Evolutionary conservation across 2,113 vertebrate genomes (phyloP).

Genomic region (Myotis lucifugus): DNA sequence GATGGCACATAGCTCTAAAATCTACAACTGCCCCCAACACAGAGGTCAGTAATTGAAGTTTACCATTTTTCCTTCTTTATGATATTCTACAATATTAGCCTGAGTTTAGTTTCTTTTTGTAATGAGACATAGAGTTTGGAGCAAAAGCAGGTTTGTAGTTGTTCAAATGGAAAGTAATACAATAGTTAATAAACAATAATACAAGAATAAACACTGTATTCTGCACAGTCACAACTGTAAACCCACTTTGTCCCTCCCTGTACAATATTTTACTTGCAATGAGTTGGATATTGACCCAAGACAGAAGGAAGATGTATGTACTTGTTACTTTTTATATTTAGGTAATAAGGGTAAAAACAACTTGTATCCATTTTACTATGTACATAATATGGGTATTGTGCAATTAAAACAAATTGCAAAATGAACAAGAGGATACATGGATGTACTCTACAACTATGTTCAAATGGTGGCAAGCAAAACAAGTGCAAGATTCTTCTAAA

Average conservation of each 20-base stretch:
- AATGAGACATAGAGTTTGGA: not conserved
- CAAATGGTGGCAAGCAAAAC: not conserved
- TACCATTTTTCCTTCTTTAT: not conserved
- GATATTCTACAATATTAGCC: not conserved
- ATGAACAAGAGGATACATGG: not conserved
- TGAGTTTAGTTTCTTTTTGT: not conserved
- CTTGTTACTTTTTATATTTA: not conserved
- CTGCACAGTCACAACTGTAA: not conserved
- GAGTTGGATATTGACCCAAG: not conserved
- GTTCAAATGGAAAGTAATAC: not conserved
- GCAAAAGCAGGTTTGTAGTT: not conserved
- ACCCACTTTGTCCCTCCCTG: not conserved
- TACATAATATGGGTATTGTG: not conserved
- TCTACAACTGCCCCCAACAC: not conserved
- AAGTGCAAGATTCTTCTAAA: not conserved
- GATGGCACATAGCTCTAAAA: not conserved
- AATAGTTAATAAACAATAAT: not conserved
- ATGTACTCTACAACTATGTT: not conserved
- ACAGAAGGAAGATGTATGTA: not conserved
- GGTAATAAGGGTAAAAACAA: not conserved
- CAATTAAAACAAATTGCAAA: not conserved
- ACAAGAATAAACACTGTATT: not conserved
- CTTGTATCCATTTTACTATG: not conserved
- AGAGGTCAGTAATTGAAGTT: not conserved
- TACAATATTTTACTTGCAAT: not conserved